Conservation (phyloP, 2,113 vertebrate genomes). For the Parotia lawesii region DNA sequence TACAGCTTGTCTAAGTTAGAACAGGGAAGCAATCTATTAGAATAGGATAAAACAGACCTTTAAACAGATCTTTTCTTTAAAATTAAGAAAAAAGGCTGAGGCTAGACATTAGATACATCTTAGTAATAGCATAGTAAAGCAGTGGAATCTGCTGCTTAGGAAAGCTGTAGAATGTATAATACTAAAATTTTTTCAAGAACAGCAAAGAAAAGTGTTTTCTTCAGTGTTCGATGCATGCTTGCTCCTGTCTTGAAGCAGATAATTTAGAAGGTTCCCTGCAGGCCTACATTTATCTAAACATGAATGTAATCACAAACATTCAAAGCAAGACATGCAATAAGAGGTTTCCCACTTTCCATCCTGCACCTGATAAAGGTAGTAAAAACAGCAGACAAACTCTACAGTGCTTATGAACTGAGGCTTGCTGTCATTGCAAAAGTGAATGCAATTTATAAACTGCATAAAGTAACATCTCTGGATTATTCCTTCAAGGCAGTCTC, state of each 20-base stretch:
- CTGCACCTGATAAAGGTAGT: neutral
- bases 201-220: neutral
- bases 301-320: neutral
- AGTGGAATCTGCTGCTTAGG: neutral
- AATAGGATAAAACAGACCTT: neutral
- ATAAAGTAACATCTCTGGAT: neutral
- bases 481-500: neutral
- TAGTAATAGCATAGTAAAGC: neutral
- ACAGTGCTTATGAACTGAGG: neutral
- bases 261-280: neutral
- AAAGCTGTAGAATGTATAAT: neutral
- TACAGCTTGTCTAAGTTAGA: neutral
- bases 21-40: neutral
- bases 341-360: neutral
- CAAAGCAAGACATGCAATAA: accelerated
- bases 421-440: neutral
- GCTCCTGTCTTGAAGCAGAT: neutral
- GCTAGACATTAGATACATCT: neutral
- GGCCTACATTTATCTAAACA: neutral
- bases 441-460: neutral
- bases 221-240: accelerated
- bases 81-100: neutral
- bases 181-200: neutral
- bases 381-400: neutral
- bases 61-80: neutral